Evolutionary conservation across 2,888 invertebrate species (phyloP).

Genomic region (Cryptosula pallasiana): DNA sequence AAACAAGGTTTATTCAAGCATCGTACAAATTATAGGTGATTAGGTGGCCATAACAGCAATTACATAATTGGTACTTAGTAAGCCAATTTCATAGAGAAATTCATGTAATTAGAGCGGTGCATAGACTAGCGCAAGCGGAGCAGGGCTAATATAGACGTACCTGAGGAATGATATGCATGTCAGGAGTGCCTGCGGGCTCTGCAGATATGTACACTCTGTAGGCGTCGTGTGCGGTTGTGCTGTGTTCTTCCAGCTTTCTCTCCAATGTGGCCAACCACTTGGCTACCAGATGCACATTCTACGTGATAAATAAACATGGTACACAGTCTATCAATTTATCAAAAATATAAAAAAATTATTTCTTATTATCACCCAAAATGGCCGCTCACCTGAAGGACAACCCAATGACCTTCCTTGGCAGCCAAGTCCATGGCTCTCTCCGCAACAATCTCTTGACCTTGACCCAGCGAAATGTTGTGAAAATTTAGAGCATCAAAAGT

Average conservation of each 20-base stretch:
- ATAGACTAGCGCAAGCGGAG: too few species aligned
- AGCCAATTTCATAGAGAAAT: too few species aligned
- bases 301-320: constrained; percentile 17
- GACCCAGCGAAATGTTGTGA: constrained; percentile 90
- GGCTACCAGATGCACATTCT: constrained; percentile 91
- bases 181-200: constrained; percentile 80
- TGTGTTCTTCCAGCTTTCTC: constrained; percentile 82
- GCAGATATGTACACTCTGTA: constrained; percentile 90
- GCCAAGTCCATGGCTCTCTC: constrained; percentile 87
- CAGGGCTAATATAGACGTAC: too few species aligned
- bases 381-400: constrained; percentile 68
- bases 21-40: too few species aligned
- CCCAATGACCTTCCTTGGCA: constrained; percentile 86
- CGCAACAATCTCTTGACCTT: constrained; percentile 88
- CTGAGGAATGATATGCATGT: constrained; percentile 83
- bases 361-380: too few species aligned
- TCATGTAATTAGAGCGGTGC: too few species aligned
- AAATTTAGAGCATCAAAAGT: constrained; percentile 75
- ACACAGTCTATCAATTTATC: too few species aligned
- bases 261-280: constrained; percentile 87
- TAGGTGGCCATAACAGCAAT: too few species aligned
- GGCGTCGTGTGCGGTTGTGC: constrained; percentile 70
- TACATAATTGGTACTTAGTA: too few species aligned
- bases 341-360: too few species aligned
- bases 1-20: too few species aligned